phyloP scores from a whole-genome alignment of 2,888 invertebrate species.

The Cephus rjabovi region DNA sequence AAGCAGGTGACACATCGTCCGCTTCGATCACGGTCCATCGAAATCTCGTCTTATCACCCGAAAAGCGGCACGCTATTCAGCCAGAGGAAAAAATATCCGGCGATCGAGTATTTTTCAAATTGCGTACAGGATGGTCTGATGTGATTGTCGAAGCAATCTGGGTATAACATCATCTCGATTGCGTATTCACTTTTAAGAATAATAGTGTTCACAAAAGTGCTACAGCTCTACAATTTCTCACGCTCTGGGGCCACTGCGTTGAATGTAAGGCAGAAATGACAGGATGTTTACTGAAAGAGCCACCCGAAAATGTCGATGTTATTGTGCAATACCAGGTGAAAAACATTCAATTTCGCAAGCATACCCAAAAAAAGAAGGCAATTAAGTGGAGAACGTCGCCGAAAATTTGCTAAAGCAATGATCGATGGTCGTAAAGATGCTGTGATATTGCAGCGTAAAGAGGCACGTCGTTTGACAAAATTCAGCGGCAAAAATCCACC shows the following conservation, averaged over 20 bases:
- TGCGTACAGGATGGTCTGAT: no score
- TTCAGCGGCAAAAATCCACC: conserved; percentile 21
- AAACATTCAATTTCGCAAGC: not conserved
- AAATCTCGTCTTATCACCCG: no score
- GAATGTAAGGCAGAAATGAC: conserved; percentile 14
- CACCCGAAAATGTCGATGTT: conserved; percentile 11
- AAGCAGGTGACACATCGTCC: no score
- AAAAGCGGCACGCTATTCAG: no score
- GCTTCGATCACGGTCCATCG: no score
- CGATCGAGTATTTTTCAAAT: no score
- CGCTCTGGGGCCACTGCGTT: conserved; percentile 12
- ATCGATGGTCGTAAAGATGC: conserved; percentile 21
- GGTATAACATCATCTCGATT: no score
- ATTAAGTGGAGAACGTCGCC: conserved; percentile 15
- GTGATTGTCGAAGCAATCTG: no score
- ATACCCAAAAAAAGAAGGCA: conserved; percentile 11
- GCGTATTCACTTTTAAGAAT: no score
- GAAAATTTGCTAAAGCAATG: conserved; percentile 18
- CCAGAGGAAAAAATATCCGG: no score
- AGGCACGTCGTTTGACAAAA: conserved; percentile 19
- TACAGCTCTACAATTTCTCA: no score
- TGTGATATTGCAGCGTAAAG: conserved; percentile 20
- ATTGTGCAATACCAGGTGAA: conserved; percentile 19
- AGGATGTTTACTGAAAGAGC: conserved; percentile 14
- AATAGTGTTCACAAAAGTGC: no score